Evolutionary conservation across 2,113 vertebrate species (phyloP).

Genomic region (Triplophysa rosa): DNA sequence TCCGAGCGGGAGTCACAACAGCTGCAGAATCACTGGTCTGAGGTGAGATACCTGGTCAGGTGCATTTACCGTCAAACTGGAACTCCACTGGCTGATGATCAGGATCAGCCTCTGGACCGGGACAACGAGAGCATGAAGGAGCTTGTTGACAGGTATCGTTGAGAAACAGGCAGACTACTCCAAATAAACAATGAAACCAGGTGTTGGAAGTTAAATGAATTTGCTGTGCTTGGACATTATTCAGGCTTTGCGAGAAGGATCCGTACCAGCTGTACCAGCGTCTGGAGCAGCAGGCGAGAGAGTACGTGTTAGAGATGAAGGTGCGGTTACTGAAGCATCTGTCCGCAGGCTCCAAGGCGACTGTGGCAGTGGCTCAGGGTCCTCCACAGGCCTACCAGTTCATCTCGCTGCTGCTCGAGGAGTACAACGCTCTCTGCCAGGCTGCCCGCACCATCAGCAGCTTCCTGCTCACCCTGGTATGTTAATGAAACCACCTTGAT

Average conservation of each 20-base stretch:
- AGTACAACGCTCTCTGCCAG: conserved; percentile 93
- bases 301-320: conserved; percentile 96
- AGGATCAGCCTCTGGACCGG: conserved; percentile 88
- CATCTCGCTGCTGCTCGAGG: conserved; percentile 92
- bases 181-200: too few species aligned
- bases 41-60: conserved; percentile 93
- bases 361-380: conserved; percentile 76
- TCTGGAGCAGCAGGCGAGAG: conserved; percentile 92
- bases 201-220: not conserved
- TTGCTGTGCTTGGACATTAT: not conserved
- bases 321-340: conserved; percentile 91
- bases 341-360: conserved; percentile 80
- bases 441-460: conserved; percentile 94
- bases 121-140: conserved; percentile 96
- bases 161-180: too few species aligned
- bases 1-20: conserved; percentile 92
- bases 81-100: conserved; percentile 90
- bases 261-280: conserved; percentile 97
- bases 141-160: conserved; percentile 87
- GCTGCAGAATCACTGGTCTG: conserved; percentile 97
- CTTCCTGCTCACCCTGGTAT: conserved; percentile 95
- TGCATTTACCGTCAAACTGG: conserved; percentile 96
- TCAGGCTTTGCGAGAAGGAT: conserved; percentile 93
- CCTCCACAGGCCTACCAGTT: conserved; percentile 94
- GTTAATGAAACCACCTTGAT: conserved; percentile 47